phyloP scores from a whole-genome alignment of 1,140 invertebrate species.

The Drosophila mayri region DNA sequence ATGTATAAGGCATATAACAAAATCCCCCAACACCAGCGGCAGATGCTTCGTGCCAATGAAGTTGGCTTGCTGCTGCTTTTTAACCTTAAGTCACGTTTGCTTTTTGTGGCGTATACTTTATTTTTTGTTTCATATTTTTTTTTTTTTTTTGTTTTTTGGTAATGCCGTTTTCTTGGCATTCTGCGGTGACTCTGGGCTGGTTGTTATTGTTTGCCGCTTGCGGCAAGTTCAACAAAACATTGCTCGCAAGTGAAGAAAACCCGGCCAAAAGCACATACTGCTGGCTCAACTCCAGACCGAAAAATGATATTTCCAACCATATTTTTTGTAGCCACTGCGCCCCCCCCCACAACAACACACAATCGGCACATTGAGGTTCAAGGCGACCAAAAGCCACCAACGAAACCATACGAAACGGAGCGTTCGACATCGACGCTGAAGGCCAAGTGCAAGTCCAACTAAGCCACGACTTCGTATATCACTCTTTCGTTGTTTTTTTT shows the following conservation, averaged over 20 bases:
- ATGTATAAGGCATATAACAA: conserved; percentile 42
- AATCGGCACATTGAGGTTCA: conserved; percentile 82
- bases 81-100: conserved; percentile 78
- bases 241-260: conserved; percentile 30
- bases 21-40: conserved; percentile 17
- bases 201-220: conserved; percentile 54
- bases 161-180: conserved; percentile 50
- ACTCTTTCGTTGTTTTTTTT: conserved; percentile 8
- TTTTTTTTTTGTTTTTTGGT: conserved; percentile 30
- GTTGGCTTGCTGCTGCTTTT: conserved; percentile 34
- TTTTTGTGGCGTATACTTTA: conserved; percentile 61
- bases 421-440: conserved; percentile 55
- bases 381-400: conserved; percentile 46
- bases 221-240: conserved; percentile 70
- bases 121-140: conserved; percentile 8
- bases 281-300: conserved; percentile 61
- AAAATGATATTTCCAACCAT: conserved; percentile 23
- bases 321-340: background rate
- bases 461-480: conserved; percentile 41
- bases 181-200: conserved; percentile 33
- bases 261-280: conserved; percentile 74
- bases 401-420: conserved; percentile 59
- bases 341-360: conserved; percentile 39
- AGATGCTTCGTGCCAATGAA: conserved; percentile 60
- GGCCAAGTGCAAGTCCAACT: conserved; percentile 75